A percentile compares a stretch with the other conserved stretches of the same genome.
These are phyloP conservation scores for Dryobotodes eremita DNA, from an alignment of 2,888 invertebrate genomes.

Conservation along the genomic window DNA sequence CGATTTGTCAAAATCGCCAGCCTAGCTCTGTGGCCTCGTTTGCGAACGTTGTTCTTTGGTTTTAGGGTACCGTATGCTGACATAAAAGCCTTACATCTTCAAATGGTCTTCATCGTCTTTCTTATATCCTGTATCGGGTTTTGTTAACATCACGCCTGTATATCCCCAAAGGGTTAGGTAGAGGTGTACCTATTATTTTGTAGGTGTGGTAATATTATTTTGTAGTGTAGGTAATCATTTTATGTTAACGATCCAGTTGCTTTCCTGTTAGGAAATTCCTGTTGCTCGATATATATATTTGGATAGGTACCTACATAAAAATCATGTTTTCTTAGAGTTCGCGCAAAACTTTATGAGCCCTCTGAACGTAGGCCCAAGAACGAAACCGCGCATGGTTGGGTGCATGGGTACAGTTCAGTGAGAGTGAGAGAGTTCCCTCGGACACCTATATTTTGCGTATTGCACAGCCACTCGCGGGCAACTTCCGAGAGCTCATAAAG, in stretches of 20 bases:
- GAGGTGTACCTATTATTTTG: neutral
- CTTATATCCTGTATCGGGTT: neutral
- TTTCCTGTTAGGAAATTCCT: slow-evolving; percentile 12
- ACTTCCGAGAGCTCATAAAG: too few species aligned
- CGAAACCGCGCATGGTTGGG: too few species aligned
- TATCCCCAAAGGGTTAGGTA: neutral
- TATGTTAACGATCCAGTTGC: neutral
- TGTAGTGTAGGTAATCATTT: neutral
- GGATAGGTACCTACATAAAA: neutral
- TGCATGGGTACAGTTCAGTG: too few species aligned
- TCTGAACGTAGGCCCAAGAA: too few species aligned
- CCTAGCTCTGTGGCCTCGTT: slow-evolving; percentile 63
- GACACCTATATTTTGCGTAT: too few species aligned
- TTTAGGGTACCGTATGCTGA: slow-evolving; percentile 52
- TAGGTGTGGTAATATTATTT: neutral
- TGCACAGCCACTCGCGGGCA: too few species aligned
- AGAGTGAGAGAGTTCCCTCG: too few species aligned
- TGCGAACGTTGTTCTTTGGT: slow-evolving; percentile 50
- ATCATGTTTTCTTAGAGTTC: too few species aligned
- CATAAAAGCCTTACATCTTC: neutral
- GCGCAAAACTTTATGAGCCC: too few species aligned
- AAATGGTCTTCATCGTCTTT: neutral
- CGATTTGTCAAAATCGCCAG: slow-evolving; percentile 81
- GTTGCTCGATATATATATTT: slow-evolving; percentile 10
- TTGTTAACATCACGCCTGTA: too few species aligned